Percentiles rank a stretch among this genome's conserved stretches.
Evolutionary conservation across 2,797 vertebrate species (phyloP).

Genomic region (Phalloptychus januarius): DNA sequence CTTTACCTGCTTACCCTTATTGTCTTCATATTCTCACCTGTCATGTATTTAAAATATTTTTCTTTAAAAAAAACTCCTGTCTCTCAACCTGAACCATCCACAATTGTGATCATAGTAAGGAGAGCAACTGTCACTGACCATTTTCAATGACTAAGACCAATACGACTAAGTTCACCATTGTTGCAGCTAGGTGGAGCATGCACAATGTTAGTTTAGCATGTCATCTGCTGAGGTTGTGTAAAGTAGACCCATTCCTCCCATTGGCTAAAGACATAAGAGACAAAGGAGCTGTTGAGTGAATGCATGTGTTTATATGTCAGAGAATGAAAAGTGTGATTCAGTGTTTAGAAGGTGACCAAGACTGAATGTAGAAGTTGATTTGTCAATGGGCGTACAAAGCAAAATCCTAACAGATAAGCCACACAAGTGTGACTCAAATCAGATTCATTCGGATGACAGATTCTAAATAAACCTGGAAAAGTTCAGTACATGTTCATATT

Average conservation of each 20-base stretch:
- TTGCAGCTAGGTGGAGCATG: conserved; percentile 2
- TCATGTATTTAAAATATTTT: background rate
- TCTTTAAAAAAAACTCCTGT: background rate
- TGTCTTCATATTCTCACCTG: background rate
- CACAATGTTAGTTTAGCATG: background rate
- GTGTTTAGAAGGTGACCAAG: background rate
- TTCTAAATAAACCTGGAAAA: background rate
- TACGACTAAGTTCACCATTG: background rate
- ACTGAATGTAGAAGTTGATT: conserved; percentile 2
- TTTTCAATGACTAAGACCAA: conserved; percentile 1
- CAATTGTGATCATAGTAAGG: background rate
- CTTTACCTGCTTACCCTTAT: background rate
- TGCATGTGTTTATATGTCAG: background rate
- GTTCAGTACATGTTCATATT: background rate
- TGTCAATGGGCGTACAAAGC: background rate
- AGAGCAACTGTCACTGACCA: background rate
- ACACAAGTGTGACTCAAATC: background rate
- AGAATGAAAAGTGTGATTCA: background rate
- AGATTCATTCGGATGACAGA: background rate
- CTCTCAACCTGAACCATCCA: background rate
- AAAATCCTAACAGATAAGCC: background rate
- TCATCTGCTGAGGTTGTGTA: background rate
- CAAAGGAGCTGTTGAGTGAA: conserved; percentile 7
- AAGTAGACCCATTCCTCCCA: background rate
- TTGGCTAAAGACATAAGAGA: conserved; percentile 1